phyloP scores from a whole-genome alignment of 2,797 vertebrate genomes.

The Spheniscus humboldti region DNA sequence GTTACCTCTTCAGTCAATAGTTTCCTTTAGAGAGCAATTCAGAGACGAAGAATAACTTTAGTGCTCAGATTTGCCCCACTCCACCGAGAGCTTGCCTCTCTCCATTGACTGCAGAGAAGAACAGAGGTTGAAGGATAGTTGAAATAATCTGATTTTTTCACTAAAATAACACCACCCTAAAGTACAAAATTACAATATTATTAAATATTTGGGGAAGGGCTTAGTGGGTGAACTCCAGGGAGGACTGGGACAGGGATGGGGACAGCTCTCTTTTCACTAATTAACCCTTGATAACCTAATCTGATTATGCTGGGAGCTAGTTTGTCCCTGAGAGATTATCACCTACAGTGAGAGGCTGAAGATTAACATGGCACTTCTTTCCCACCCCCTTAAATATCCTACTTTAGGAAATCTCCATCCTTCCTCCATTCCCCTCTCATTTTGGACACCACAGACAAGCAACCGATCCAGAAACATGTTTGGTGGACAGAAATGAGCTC shows the following conservation, averaged over 20 bases:
- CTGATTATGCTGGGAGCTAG: background rate
- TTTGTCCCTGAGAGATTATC: background rate
- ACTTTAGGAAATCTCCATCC: background rate
- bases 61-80: background rate
- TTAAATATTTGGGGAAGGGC: background rate
- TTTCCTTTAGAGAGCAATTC: constrained; percentile 33
- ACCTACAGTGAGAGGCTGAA: background rate
- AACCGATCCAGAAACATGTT: background rate
- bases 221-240: background rate
- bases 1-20: constrained; percentile 55
- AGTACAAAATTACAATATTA: background rate
- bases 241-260: rapidly evolving
- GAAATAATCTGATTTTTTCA: background rate
- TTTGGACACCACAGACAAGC: background rate
- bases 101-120: background rate
- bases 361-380: background rate
- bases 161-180: background rate
- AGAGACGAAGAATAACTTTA: background rate
- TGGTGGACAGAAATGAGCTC: background rate
- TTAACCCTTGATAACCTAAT: background rate
- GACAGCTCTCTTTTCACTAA: background rate
- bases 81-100: background rate
- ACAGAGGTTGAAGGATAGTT: background rate
- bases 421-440: background rate
- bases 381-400: background rate